These are phyloP conservation scores for Coregonus ussuriensis DNA, from an alignment of 2,797 vertebrate genomes.

Conservation along the genomic window DNA sequence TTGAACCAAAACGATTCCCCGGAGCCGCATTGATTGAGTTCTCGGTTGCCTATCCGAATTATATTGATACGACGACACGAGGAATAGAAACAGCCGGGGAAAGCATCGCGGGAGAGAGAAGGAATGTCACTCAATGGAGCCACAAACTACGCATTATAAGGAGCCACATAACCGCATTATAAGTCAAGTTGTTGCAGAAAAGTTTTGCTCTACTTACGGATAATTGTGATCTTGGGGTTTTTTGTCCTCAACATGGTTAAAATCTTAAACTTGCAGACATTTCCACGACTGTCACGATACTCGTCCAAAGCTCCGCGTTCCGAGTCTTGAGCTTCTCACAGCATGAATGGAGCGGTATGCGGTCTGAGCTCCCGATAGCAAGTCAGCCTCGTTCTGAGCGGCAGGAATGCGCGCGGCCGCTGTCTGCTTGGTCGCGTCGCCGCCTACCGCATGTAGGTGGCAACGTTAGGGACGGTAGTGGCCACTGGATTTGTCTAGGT, in stretches of 20 bases:
- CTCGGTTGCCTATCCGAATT: not conserved
- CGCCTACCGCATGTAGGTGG: slow-evolving; percentile 57
- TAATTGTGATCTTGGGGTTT: slow-evolving; percentile 57
- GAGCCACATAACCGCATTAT: not conserved
- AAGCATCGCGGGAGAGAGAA: slow-evolving; percentile 27
- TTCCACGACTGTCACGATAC: slow-evolving; percentile 48
- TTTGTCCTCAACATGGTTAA: slow-evolving; percentile 69
- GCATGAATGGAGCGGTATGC: slow-evolving; percentile 70
- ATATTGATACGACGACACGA: slow-evolving; percentile 20
- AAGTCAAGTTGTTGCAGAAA: slow-evolving; percentile 28
- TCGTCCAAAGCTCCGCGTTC: slow-evolving; percentile 58
- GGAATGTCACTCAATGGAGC: slow-evolving; percentile 43
- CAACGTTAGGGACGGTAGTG: slow-evolving; percentile 56
- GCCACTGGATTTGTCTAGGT: not conserved
- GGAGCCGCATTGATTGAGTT: not conserved
- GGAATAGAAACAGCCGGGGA: slow-evolving; percentile 10
- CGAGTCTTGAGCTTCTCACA: slow-evolving; percentile 62
- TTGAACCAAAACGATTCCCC: not conserved
- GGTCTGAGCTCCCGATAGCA: slow-evolving; percentile 53
- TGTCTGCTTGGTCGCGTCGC: slow-evolving; percentile 25
- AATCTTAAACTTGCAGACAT: slow-evolving; percentile 63
- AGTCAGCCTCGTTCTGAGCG: slow-evolving; percentile 25
- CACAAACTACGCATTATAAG: not conserved
- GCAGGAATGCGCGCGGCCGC: slow-evolving; percentile 61
- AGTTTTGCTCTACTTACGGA: slow-evolving; percentile 77